Percentiles rank a stretch among this genome's conserved stretches.
These are phyloP conservation scores for Ctenopoma kingsleyae DNA, from an alignment of 2,797 vertebrate species.

Conservation along the genomic window DNA sequence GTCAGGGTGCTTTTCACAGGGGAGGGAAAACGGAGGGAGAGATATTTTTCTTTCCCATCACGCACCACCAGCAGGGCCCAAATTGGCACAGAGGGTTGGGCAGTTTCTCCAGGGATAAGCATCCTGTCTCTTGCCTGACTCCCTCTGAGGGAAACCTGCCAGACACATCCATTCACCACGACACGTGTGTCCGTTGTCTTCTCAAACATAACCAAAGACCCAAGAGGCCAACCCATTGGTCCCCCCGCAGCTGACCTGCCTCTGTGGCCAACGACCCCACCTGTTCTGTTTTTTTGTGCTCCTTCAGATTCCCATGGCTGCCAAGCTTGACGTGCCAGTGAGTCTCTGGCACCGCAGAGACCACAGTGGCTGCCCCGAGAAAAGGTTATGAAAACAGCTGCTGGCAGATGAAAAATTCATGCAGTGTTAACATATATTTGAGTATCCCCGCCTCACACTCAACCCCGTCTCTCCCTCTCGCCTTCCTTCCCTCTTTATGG, in stretches of 20 bases:
- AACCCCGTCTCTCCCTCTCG: slow-evolving; percentile 7
- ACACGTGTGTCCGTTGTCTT: slow-evolving; percentile 52
- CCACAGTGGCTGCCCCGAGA: slow-evolving; percentile 60
- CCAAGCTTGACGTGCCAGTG: slow-evolving; percentile 53
- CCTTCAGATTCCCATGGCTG: slow-evolving; percentile 42
- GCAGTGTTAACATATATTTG: slow-evolving; percentile 67
- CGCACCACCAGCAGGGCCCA: slow-evolving; percentile 79
- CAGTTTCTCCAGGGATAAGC: slow-evolving; percentile 78
- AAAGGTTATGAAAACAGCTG: slow-evolving; percentile 78
- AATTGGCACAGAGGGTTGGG: slow-evolving; percentile 80
- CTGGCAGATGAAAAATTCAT: slow-evolving; percentile 79
- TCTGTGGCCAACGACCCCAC: slow-evolving; percentile 35
- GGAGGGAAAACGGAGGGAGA: slow-evolving; percentile 58
- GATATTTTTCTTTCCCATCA: slow-evolving; percentile 82
- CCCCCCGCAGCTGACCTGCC: slow-evolving; percentile 51
- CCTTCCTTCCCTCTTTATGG: slow-evolving; percentile 42
- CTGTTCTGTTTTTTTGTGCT: slow-evolving; percentile 26
- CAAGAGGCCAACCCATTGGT: slow-evolving; percentile 24
- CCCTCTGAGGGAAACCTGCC: slow-evolving; percentile 68
- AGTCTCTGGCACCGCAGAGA: slow-evolving; percentile 54
- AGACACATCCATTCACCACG: slow-evolving; percentile 56
- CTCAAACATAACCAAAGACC: slow-evolving; percentile 52
- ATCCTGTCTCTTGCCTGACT: slow-evolving; percentile 72
- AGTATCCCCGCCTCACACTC: slow-evolving; percentile 55
- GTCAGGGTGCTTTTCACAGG: slow-evolving; percentile 76